Evolutionary conservation across 2,888 invertebrate species (phyloP), one percentile per base, ranked within the genome.

Genomic region (Tethea ocularis): DNA sequence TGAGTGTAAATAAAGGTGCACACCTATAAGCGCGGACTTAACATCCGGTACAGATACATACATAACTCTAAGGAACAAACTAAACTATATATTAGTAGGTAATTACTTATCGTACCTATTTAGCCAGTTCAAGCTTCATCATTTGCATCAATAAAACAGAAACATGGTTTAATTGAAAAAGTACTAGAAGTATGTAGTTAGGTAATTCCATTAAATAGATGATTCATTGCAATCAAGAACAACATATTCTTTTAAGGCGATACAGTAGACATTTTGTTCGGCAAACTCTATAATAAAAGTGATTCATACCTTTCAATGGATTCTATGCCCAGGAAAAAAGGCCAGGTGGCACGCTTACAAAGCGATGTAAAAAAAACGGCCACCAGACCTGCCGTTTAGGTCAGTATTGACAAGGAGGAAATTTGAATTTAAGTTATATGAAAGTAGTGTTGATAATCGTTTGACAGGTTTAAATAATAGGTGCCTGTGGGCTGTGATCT

Each of bases 271-370:
- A 78, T 68, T n/a, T 72, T 76, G 78, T 77, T 75, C 72, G 77
- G 74, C 70, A 74, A n/a, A 77, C 74, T 76, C 77, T 75, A 82
- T 83, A n/a, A n/a, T n/a, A 78, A 80, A 83, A 84, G 84, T 87
- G 86, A 88, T 87, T 89, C 85, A 88, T 83, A 77, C 78, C 67
- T 77, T 84, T 87, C 80, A 88, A 89, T 89, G 83, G 83, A 81
- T 78, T 77, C 79, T 78, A 82, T 78, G 78, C 74, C 69, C 82
- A 83, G 80, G 84, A 89, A 91, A 91, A 91, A 89, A 87, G 83
- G 78, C 91, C 91, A 91, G 91, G 91, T 91, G 91, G 88, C 86
- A 83, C 82, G 83, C 77, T 86, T 82, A 85, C 83, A 83, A 84
- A 83, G 83, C 79, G 78, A 72, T 75, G 72, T 78, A 83, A 86